Evolutionary conservation across 2,113 vertebrate species (phyloP).

Genomic region (Cheilinus undulatus): DNA sequence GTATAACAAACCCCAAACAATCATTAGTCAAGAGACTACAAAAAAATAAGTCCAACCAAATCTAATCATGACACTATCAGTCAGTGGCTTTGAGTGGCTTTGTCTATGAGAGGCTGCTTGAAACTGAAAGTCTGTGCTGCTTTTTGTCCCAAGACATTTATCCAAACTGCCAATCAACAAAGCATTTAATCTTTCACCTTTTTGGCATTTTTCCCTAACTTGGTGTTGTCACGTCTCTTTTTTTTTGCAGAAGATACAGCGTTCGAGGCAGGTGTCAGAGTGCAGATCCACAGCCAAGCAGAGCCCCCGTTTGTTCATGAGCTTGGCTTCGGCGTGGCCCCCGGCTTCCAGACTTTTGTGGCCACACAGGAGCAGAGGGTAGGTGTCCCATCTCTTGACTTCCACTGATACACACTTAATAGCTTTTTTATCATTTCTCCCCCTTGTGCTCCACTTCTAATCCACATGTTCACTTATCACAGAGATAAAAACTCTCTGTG

Average conservation of each 20-base stretch:
- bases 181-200: not conserved
- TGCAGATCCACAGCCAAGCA: slow-evolving; percentile 98
- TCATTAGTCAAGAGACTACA: too few relatives aligned
- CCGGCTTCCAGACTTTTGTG: slow-evolving; percentile 98
- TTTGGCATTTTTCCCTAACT: not conserved
- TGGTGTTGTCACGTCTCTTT: slow-evolving; percentile 29
- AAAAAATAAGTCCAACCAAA: too few relatives aligned
- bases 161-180: slow-evolving; percentile 12
- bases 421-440: slow-evolving; percentile 20
- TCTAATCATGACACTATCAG: too few relatives aligned
- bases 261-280: slow-evolving; percentile 96
- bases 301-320: slow-evolving; percentile 98
- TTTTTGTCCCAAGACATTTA: slow-evolving; percentile 4
- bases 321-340: slow-evolving; percentile 96
- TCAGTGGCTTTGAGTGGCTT: not conserved
- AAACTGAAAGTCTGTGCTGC: not conserved
- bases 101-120: not conserved
- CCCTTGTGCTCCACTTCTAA: slow-evolving; percentile 8
- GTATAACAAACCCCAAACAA: too few relatives aligned
- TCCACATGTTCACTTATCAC: slow-evolving; percentile 15
- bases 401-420: slow-evolving; percentile 10
- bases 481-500: not conserved
- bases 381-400: slow-evolving; percentile 67
- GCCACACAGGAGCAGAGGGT: slow-evolving; percentile 99
- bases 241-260: slow-evolving; percentile 92